Percentiles rank a stretch among this genome's conserved stretches.
Evolutionary conservation across 1,140 invertebrate species (phyloP).

Genomic region (Trinorchestia longiramus): DNA sequence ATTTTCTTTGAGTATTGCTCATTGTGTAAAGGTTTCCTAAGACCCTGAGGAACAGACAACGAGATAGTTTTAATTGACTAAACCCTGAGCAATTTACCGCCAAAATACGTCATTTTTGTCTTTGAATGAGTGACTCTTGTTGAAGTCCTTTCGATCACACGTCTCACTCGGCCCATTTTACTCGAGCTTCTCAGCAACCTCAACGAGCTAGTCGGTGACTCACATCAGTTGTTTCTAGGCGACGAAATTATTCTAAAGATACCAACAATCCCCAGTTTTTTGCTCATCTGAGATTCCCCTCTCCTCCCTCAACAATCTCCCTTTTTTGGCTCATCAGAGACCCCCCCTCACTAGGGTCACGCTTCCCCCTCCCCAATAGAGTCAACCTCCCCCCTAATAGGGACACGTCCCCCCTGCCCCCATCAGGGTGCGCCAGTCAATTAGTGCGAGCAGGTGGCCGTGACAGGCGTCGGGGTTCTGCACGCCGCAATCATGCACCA

Average conservation of each 20-base stretch:
- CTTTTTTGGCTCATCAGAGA: background rate
- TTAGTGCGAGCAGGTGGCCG: slow-evolving; percentile 31
- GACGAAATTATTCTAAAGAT: too few species aligned
- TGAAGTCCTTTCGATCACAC: background rate
- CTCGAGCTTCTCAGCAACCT: background rate
- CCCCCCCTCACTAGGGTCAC: background rate
- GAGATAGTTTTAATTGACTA: background rate
- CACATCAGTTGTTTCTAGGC: too few species aligned
- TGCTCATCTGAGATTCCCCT: background rate
- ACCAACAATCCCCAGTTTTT: background rate
- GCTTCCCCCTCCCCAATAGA: background rate
- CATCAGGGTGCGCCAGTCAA: background rate
- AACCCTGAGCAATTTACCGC: background rate
- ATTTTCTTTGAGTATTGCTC: background rate
- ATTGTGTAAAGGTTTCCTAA: background rate
- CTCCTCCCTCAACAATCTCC: background rate
- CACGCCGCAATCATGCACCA: slow-evolving; percentile 41
- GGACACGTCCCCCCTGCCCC: background rate
- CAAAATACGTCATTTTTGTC: background rate
- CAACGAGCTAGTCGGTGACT: background rate
- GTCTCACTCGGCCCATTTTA: background rate
- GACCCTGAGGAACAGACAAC: too few species aligned
- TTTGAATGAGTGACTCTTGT: background rate
- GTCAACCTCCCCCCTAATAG: background rate
- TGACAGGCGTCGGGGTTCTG: background rate